Evolutionary conservation across 1,140 invertebrate species (phyloP), one percentile per base, ranked within the genome.

Genomic region (Nephotettix cincticeps): DNA sequence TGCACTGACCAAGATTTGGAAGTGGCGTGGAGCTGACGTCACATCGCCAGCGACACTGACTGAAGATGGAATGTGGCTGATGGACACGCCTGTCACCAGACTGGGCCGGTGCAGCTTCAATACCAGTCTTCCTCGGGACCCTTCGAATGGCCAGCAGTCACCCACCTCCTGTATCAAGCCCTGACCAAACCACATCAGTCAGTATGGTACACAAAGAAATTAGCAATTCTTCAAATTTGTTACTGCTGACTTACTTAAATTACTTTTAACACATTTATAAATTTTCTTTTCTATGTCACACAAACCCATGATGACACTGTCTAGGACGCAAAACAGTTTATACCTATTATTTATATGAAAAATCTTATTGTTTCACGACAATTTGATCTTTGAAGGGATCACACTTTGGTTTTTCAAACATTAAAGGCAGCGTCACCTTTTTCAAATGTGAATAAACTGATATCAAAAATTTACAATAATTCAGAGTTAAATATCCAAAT

Each of bases 121-220:
- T 2, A 61, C 56, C 21, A 61, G 56, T 29, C 56, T 61, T 61
- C 56, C 56, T 28, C n/a, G 56, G 14, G 6, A 1, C 1, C 56
- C 56, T 6, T 2, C 4, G 27, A 61, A 61, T 6, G 23, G 14
- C 56, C 56, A 61, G n/a, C 56, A 61, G 56, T 61, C 56, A 1
- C 56, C 56, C 23, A 61, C 56, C 21, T 61, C 56, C 25, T 14
- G 25, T 25, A 61, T 61, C 56, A 61, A 29, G 1, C 56, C 56
- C 56, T 61, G 56, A 51, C 6, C 6, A 51, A 23, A 23, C 19
- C 6, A 51, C 17, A 4, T 9, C 19, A 11, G 17, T 19, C 3
- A n/a, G n/a, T 19, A 23, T n/a, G 6, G 3, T 19, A 23, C 21
- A 19, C 9, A 23, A 23, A 51, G 6, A 11, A n/a, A 9, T n/a